phyloP scores from a whole-genome alignment of 2,113 vertebrate species.

The Rhinolophus ferrumequinum region DNA sequence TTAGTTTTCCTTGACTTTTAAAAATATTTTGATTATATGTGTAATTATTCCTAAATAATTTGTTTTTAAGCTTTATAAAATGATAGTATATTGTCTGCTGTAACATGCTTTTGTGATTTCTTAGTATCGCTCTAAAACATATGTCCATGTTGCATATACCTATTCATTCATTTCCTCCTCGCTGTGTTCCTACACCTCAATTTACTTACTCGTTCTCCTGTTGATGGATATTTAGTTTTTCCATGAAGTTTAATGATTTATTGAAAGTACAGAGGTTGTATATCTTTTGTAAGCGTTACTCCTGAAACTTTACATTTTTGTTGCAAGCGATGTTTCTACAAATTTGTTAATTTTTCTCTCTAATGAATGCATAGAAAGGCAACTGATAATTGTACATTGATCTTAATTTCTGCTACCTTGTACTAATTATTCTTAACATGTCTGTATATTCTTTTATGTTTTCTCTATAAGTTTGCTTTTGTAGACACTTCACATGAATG shows the following conservation, averaged over 20 bases:
- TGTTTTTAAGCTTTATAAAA: not conserved
- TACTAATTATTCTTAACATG: not conserved
- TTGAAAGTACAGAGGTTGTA: not conserved
- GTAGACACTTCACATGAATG: not conserved
- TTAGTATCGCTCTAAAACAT: not conserved
- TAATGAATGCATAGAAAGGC: not conserved
- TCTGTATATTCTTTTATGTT: slow-evolving; percentile 20
- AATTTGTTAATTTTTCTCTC: not conserved
- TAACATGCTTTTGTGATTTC: not conserved
- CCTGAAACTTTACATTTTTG: not conserved
- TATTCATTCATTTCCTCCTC: slow-evolving; percentile 11
- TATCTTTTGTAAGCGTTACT: not conserved
- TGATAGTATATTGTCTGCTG: not conserved
- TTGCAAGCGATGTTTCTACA: not conserved
- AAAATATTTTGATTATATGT: not conserved
- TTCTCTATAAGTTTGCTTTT: slow-evolving; percentile 15
- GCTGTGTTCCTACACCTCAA: not conserved
- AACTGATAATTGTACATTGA: not conserved
- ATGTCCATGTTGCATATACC: not conserved
- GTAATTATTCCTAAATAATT: not conserved
- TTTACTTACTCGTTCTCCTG: not conserved
- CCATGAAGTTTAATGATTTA: not conserved
- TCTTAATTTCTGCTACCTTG: not conserved
- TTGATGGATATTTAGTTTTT: not conserved
- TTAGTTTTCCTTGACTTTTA: not conserved